Percentiles rank a stretch among this genome's conserved stretches.
Evolutionary conservation across 2,888 invertebrate genomes (phyloP).

Genomic region (Formica aserva): DNA sequence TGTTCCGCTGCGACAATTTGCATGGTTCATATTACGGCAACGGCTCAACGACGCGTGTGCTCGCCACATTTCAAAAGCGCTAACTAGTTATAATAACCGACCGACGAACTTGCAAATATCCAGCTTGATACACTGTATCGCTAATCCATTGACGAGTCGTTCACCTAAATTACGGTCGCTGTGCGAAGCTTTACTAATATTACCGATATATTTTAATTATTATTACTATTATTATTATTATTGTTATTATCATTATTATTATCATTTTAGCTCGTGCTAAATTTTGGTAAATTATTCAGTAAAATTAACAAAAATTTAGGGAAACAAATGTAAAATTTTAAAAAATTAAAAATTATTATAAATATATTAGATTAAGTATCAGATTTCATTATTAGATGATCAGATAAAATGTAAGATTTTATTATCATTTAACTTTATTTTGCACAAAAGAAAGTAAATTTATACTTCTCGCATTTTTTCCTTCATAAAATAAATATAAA

Average conservation of each 20-base stretch:
- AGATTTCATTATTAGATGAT: not conserved
- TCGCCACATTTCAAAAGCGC: constrained; percentile 45
- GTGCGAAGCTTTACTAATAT: constrained; percentile 13
- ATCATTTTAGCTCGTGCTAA: not conserved
- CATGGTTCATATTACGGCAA: constrained; percentile 22
- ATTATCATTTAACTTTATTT: not conserved
- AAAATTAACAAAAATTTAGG: too few species aligned
- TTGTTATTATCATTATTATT: not conserved
- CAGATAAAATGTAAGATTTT: not conserved
- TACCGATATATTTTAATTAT: not conserved
- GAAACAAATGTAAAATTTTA: not conserved
- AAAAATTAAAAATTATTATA: not conserved
- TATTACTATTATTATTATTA: not conserved
- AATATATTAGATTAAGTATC: not conserved
- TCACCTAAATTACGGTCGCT: not conserved
- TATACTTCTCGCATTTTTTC: not conserved
- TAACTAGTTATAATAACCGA: constrained; percentile 46
- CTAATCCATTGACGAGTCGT: constrained; percentile 40
- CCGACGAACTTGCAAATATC: constrained; percentile 42
- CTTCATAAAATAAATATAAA: not conserved
- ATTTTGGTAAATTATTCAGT: not conserved
- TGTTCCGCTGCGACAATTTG: constrained; percentile 32
- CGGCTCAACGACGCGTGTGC: constrained; percentile 33
- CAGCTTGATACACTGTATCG: constrained; percentile 19
- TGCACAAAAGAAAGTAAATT: not conserved